phyloP scores from a whole-genome alignment of 2,888 invertebrate genomes.

The Aplocera efformata region DNA sequence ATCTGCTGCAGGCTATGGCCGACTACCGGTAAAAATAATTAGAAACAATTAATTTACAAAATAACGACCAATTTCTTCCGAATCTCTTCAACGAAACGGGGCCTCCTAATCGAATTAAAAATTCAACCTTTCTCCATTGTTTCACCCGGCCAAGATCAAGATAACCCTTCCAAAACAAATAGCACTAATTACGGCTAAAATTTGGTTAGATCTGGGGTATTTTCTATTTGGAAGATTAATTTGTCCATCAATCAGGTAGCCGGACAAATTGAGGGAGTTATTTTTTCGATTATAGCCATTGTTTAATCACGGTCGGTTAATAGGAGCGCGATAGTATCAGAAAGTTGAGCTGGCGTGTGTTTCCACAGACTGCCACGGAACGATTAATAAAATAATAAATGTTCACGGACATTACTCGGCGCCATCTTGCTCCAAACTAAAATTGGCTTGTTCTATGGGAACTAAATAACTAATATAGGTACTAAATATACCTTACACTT shows the following conservation, averaged over 20 bases:
- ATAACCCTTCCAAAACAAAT: constrained; percentile 72
- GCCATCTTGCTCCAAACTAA: too few relatives aligned
- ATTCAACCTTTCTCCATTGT: constrained; percentile 68
- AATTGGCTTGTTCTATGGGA: too few relatives aligned
- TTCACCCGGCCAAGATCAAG: constrained; percentile 50
- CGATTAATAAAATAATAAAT: too few relatives aligned
- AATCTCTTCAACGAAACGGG: constrained; percentile 47
- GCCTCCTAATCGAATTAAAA: constrained; percentile 58
- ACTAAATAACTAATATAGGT: too few relatives aligned
- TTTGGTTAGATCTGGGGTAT: constrained; percentile 65
- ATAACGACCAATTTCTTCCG: constrained; percentile 15
- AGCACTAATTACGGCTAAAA: constrained; percentile 70
- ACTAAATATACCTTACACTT: too few relatives aligned
- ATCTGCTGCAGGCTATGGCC: background rate
- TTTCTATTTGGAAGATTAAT: constrained; percentile 70
- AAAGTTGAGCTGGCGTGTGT: constrained; percentile 32
- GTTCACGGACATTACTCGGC: too few relatives aligned
- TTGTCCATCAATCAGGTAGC: constrained; percentile 52
- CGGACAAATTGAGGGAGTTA: constrained; percentile 72
- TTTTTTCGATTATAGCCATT: constrained; percentile 77
- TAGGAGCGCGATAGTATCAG: constrained; percentile 60
- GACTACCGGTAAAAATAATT: constrained; percentile 15
- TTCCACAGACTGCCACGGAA: constrained; percentile 25
- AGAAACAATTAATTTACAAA: constrained; percentile 15
- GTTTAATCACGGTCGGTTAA: constrained; percentile 71